Evolutionary conservation across 2,113 vertebrate genomes (phyloP).

Genomic region (Formicarius rufipectus): DNA sequence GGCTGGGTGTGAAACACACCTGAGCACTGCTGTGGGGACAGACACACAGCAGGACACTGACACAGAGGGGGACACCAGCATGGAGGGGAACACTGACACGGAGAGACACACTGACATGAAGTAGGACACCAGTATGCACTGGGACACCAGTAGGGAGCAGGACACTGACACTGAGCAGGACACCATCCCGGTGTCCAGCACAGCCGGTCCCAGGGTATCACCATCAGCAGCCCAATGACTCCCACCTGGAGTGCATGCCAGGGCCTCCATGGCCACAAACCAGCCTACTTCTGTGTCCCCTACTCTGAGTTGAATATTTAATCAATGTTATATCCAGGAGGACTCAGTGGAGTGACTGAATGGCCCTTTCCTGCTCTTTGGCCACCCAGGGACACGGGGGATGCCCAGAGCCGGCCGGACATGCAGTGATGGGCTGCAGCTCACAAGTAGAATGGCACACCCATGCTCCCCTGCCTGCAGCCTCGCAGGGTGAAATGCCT

Average conservation of each 20-base stretch:
- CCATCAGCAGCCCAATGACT: accelerated
- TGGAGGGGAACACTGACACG: too few species aligned
- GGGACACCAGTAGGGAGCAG: too few species aligned
- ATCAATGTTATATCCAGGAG: accelerated
- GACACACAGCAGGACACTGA: neutral
- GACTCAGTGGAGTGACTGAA: neutral
- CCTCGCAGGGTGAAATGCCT: neutral
- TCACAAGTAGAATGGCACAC: neutral
- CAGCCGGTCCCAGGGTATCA: accelerated
- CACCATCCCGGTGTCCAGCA: accelerated
- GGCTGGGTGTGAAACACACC: neutral
- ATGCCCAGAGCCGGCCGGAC: accelerated
- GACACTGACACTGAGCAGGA: neutral
- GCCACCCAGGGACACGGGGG: accelerated
- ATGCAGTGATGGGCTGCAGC: neutral
- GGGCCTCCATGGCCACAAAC: neutral
- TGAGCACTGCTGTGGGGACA: accelerated
- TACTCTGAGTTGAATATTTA: neutral
- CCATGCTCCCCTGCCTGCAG: neutral
- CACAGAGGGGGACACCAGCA: neutral
- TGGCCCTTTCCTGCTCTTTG: neutral
- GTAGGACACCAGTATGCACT: neutral
- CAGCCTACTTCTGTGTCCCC: neutral
- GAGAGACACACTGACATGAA: too few species aligned
- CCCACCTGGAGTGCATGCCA: neutral